Conservation (phyloP, 2,113 vertebrate genomes). For the Scopus umbretta region DNA sequence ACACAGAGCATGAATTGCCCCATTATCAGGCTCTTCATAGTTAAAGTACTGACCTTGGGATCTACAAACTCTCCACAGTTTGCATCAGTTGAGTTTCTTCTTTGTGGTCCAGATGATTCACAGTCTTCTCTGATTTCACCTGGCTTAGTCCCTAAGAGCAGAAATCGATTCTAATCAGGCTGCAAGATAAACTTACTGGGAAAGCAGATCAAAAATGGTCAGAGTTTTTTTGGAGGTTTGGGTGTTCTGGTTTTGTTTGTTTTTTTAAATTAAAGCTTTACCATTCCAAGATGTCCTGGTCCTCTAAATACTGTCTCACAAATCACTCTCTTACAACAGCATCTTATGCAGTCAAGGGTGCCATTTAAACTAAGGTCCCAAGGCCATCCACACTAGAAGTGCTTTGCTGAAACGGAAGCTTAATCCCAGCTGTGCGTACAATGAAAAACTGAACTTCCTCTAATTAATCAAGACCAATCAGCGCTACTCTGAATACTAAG, state of each 20-base stretch:
- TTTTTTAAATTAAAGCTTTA: neutral
- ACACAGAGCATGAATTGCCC: neutral
- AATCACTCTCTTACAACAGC: neutral
- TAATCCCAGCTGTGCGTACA: neutral
- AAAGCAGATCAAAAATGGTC: neutral
- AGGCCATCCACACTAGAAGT: neutral
- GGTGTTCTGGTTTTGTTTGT: neutral
- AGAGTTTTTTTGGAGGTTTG: neutral
- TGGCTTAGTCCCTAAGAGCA: slow-evolving; percentile 62
- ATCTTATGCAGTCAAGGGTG: neutral
- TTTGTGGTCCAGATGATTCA: slow-evolving; percentile 65
- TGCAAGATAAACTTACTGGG: neutral
- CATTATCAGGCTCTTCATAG: neutral
- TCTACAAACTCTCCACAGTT: slow-evolving; percentile 66
- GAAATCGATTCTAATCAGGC: neutral
- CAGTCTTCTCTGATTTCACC: slow-evolving; percentile 64
- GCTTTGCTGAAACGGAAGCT: neutral
- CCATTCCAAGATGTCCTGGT: neutral
- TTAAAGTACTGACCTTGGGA: slow-evolving; percentile 69
- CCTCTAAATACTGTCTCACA: neutral
- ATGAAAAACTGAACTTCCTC: neutral
- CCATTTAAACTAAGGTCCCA: neutral
- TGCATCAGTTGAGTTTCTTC: slow-evolving; percentile 65
- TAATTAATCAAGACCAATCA: neutral
- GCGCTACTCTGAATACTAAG: neutral